Percentiles rank a stretch among this genome's conserved stretches.
phyloP scores from a whole-genome alignment of 2,797 vertebrate genomes.

The Halcyon badia region DNA sequence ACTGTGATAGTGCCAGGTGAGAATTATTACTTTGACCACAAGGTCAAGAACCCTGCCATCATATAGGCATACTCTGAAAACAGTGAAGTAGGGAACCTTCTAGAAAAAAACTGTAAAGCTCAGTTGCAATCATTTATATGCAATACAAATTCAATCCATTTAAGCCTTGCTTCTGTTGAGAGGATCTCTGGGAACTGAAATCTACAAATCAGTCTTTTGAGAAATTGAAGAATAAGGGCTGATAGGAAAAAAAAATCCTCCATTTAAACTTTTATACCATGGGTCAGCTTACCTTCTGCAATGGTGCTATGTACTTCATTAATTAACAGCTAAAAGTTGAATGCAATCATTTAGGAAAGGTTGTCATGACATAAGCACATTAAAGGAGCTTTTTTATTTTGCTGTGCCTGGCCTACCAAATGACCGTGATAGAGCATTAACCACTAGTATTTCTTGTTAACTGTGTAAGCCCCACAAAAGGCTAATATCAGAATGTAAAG shows the following conservation, averaged over 20 bases:
- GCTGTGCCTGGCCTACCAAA: neutral
- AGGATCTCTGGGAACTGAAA: neutral
- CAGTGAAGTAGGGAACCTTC: neutral
- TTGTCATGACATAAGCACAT: neutral
- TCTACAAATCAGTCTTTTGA: neutral
- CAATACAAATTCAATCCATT: neutral
- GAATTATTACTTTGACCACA: neutral
- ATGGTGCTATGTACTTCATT: neutral
- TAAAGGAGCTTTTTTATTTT: neutral
- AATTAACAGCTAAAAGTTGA: neutral
- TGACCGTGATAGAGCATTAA: rapidly evolving
- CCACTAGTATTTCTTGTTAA: neutral
- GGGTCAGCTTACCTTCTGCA: neutral
- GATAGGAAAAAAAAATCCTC: neutral
- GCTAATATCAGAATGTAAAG: neutral
- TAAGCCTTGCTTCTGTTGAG: neutral
- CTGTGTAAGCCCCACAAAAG: neutral
- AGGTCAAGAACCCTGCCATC: neutral
- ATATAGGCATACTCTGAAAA: neutral
- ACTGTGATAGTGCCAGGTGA: neutral
- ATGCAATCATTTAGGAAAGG: neutral
- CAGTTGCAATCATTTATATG: neutral
- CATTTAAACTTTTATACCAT: neutral
- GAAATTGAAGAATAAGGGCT: neutral
- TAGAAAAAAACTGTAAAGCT: neutral